A percentile compares a stretch with the other conserved stretches of the same genome.
phyloP scores from a whole-genome alignment of 2,797 vertebrate species.

The Rhinichthys osculus region DNA sequence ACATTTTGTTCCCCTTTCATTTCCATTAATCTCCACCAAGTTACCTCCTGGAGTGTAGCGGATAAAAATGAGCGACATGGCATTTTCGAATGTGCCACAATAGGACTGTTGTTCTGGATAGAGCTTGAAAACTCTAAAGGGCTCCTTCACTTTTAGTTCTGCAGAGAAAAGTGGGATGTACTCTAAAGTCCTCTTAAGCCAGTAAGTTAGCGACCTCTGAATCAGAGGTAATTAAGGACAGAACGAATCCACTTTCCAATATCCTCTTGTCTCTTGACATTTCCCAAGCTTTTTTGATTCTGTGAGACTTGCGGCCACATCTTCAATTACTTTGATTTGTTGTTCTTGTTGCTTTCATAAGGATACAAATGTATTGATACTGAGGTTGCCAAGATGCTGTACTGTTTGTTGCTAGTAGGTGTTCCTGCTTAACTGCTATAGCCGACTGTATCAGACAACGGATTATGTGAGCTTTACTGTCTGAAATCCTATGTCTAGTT shows the following conservation, averaged over 20 bases:
- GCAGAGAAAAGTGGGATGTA: background rate
- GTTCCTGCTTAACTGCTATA: background rate
- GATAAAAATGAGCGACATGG: background rate
- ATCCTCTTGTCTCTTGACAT: constrained; percentile 42
- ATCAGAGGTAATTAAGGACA: constrained; percentile 45
- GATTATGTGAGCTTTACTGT: background rate
- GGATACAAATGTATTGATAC: background rate
- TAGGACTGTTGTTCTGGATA: background rate
- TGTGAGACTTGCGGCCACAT: background rate
- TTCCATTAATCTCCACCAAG: background rate
- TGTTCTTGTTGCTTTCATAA: background rate
- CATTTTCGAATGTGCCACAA: background rate
- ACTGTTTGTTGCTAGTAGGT: background rate
- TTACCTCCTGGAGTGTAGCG: background rate
- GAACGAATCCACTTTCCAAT: constrained; percentile 41
- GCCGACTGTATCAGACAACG: background rate
- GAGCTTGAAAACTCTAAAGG: background rate
- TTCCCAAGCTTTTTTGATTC: constrained; percentile 18
- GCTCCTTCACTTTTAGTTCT: constrained; percentile 7
- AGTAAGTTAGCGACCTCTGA: background rate
- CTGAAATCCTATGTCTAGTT: background rate
- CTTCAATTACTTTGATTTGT: background rate
- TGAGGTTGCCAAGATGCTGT: background rate
- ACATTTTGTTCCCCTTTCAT: background rate
- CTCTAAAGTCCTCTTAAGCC: background rate